A percentile compares a stretch with the other conserved stretches of the same genome.
Conservation (phyloP, 2,113 vertebrate species). For the Actenoides hombroni region DNA sequence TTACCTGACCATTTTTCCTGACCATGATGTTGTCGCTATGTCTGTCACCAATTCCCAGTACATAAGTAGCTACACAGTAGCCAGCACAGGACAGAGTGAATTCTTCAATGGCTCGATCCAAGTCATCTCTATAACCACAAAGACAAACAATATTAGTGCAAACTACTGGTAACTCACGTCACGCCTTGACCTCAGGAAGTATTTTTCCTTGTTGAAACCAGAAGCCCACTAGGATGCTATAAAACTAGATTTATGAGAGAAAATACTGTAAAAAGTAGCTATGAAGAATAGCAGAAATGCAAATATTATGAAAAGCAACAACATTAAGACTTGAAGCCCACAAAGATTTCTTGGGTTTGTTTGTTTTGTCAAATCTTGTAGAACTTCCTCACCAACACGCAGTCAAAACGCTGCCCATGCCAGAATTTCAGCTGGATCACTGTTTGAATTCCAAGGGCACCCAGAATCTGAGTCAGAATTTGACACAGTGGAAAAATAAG, state of each 20-base stretch:
- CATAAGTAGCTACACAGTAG: slow-evolving; percentile 99
- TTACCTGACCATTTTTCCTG: slow-evolving; percentile 95
- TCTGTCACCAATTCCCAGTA: slow-evolving; percentile 95
- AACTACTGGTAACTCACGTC: not conserved
- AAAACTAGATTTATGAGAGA: not conserved
- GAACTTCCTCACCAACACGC: not conserved
- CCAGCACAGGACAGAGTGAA: slow-evolving; percentile 98
- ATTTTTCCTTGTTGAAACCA: not conserved
- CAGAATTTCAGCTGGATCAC: not conserved
- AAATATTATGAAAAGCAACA: not conserved
- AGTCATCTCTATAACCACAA: slow-evolving; percentile 82
- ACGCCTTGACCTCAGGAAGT: not conserved
- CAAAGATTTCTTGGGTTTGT: not conserved
- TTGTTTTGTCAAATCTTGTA: not conserved
- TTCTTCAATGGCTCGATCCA: slow-evolving; percentile 95
- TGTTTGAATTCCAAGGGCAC: not conserved
- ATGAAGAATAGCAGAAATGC: not conserved
- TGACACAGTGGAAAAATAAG: not conserved
- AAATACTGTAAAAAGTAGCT: not conserved
- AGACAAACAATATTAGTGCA: not conserved
- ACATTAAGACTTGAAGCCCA: not conserved
- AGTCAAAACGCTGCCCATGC: not conserved
- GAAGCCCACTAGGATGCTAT: not conserved
- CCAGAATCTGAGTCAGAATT: not conserved
- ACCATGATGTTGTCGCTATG: slow-evolving; percentile 99